These are phyloP conservation scores for Eulemur rufifrons DNA, from an alignment of 2,113 vertebrate genomes.

Conservation along the genomic window DNA sequence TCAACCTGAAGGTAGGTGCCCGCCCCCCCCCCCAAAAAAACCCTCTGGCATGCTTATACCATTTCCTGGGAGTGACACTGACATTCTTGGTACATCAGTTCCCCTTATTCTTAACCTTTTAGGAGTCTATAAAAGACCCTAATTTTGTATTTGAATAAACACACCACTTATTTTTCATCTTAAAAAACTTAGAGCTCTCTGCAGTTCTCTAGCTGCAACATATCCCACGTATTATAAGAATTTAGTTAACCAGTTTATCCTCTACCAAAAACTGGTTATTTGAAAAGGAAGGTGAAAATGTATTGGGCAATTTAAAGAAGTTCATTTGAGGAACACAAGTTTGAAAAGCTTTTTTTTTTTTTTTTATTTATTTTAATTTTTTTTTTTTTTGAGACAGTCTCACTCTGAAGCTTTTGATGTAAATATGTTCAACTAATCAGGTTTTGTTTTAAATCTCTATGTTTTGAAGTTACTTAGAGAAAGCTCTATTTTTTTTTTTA, in stretches of 20 bases:
- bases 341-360: background rate
- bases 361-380: no score
- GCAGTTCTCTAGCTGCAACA: background rate
- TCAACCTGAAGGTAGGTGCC: background rate
- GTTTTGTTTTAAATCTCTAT: background rate
- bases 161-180: background rate
- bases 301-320: background rate
- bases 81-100: background rate
- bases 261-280: background rate
- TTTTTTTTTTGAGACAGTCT: no score
- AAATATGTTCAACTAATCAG: background rate
- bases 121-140: background rate
- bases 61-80: background rate
- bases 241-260: background rate
- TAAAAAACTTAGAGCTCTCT: background rate
- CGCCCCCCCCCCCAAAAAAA: background rate
- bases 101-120: background rate
- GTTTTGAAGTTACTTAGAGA: background rate
- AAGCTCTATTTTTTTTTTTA: background rate
- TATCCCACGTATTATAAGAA: background rate
- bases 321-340: background rate
- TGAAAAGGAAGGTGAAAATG: background rate
- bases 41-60: no score
- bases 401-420: background rate
- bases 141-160: background rate